These are phyloP conservation scores for Trachemys scripta DNA, from an alignment of 2,113 vertebrate genomes.

Conservation along the genomic window DNA sequence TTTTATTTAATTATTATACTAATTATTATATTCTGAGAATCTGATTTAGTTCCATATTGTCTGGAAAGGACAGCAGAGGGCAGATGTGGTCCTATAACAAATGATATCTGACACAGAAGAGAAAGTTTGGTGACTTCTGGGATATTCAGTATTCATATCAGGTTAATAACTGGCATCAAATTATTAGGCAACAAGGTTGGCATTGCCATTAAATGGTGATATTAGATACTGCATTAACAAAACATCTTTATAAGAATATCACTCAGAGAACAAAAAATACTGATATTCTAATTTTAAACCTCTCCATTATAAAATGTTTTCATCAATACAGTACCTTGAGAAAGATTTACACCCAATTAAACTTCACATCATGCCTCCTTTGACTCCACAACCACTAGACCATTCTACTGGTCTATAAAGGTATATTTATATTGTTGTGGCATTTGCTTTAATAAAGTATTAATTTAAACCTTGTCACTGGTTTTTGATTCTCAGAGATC, in stretches of 20 bases:
- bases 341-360: background rate
- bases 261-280: background rate
- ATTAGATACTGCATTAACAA: accelerated
- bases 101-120: background rate
- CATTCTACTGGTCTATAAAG: background rate
- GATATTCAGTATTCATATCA: background rate
- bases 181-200: background rate
- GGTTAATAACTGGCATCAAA: background rate
- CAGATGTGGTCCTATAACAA: conserved; percentile 56
- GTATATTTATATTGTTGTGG: background rate
- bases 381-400: background rate
- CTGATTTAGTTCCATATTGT: background rate
- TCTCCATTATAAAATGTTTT: background rate
- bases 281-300: background rate
- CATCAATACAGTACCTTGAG: background rate
- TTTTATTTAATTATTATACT: background rate
- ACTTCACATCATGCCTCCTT: background rate
- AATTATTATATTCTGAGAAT: background rate
- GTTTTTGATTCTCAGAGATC: background rate
- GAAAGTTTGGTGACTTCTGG: background rate
- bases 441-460: background rate
- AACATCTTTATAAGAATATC: background rate
- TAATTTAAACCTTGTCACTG: background rate
- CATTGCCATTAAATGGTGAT: background rate
- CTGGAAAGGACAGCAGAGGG: conserved; percentile 70